These are phyloP conservation scores for Caenorhabditis sp. DNA, from an alignment of 2,888 invertebrate species.

Conservation along the genomic window DNA sequence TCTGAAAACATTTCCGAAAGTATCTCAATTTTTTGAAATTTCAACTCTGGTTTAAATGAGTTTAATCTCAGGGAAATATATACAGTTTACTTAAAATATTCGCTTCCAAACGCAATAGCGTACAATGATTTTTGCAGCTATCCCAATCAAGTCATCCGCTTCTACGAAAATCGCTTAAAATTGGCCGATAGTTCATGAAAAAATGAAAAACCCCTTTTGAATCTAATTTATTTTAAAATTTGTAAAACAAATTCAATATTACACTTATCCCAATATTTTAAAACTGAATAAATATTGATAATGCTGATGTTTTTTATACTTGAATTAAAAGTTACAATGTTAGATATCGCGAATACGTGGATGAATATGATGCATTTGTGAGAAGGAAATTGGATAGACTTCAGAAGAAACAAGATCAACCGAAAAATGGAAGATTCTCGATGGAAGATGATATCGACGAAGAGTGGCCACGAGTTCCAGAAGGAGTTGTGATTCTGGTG, in stretches of 20 bases:
- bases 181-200: neutral
- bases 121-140: slow-evolving; percentile 23
- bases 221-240: too few species aligned
- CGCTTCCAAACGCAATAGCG: neutral
- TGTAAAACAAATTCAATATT: too few species aligned
- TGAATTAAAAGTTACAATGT: too few species aligned
- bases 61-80: too few species aligned
- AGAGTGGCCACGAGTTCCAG: slow-evolving; percentile 32
- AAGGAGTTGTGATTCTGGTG: slow-evolving; percentile 10
- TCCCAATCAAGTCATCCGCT: slow-evolving; percentile 33
- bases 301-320: too few species aligned
- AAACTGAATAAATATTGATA: too few species aligned
- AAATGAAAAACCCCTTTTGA: too few species aligned
- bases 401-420: slow-evolving; percentile 15
- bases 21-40: neutral
- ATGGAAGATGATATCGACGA: slow-evolving; percentile 15
- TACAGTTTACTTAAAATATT: neutral
- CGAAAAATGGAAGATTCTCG: neutral
- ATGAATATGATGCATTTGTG: slow-evolving; percentile 21
- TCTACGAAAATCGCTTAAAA: slow-evolving; percentile 26
- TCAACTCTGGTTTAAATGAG: too few species aligned
- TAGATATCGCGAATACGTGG: slow-evolving; percentile 36
- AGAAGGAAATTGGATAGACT: slow-evolving; percentile 14
- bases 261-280: too few species aligned
- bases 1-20: neutral